Base-by-base conservation (phyloP, 1,140 invertebrate species). In the Drosophila ficusphila region DNA sequence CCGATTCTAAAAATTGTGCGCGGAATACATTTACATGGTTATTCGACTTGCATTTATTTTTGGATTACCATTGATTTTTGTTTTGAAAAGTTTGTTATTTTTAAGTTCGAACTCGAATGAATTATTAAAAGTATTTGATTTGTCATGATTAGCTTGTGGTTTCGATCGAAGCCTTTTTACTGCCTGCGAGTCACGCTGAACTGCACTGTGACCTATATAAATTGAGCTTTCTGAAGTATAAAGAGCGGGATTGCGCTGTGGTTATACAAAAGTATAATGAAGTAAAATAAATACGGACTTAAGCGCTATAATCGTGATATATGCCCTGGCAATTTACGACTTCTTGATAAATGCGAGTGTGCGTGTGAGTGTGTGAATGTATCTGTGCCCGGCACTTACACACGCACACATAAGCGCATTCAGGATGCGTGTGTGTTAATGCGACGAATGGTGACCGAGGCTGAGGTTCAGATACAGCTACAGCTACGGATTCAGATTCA, bases 221-320 rank as follows among this genome's bases (percentile, higher is more conserved):
- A 51, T 33, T 21, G 12, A 39, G 36, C 25, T 33, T 33, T 41
- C 14, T 65, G 27, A 31, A 39, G 52, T 25, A 56, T 31, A 29
- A 31, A 49, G 14, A 19, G 48, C 14, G 64, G 31, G 54, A 29
- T 36, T 27, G 29, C 38, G 44, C 8, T 42, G 36, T 16, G 39
- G 38, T 41, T 48, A 27, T 41, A 36, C 38, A 46, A 19, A 46
- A 65, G 39, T 65, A 86, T 81, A 86, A 86, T 81, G 62, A 86
- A 81, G 81, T 85, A 77, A 86, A 81, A 86, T 81, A 86, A 86
- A 88, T 81, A 75, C 57, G 54, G 79, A 52, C 65, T 71, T 82
- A 74, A 79, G 76, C 56, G 72, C 36, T 72, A 75, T 88, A 88
- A 88, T 88, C 77, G 78, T 78, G 82, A 88, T 88, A 88, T 88